Conservation (phyloP, 2,113 vertebrate genomes). For the Sardina pilchardus region DNA sequence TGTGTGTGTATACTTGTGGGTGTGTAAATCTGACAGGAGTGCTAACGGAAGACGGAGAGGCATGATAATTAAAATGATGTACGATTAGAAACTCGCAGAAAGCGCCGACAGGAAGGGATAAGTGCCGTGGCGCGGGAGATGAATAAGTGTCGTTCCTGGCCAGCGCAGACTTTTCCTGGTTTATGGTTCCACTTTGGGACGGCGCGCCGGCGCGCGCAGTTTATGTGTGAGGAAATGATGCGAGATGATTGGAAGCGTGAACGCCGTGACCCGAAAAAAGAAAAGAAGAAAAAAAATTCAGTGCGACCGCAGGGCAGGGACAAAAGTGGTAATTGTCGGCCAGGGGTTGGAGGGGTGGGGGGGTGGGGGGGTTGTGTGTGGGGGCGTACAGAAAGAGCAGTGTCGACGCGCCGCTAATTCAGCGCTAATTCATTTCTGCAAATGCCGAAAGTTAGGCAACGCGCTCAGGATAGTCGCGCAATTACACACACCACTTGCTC, state of each 20-base stretch:
- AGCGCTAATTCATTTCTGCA: not conserved
- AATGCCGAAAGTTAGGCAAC: not conserved
- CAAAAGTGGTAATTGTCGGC: not conserved
- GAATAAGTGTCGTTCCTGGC: not conserved
- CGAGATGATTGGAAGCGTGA: not conserved
- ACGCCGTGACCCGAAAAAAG: conserved; percentile 28
- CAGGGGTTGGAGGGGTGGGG: not conserved
- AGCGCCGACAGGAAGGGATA: not conserved
- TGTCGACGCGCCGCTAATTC: too few relatives aligned
- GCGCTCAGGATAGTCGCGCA: not conserved
- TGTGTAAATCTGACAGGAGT: not conserved
- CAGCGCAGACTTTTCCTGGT: not conserved
- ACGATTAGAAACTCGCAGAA: not conserved
- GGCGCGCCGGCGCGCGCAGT: not conserved
- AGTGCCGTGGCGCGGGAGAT: not conserved
- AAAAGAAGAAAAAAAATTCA: not conserved
- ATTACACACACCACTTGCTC: not conserved
- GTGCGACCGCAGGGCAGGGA: not conserved
- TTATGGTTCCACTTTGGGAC: conserved; percentile 1
- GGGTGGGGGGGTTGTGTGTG: too few relatives aligned
- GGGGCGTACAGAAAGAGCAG: not conserved
- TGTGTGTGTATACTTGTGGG: not conserved
- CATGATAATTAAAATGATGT: conserved; percentile 8
- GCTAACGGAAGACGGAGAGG: not conserved
- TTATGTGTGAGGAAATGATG: conserved; percentile 19